These are phyloP conservation scores for Chaetodon trifasciatus DNA, from an alignment of 2,797 vertebrate species.

Conservation along the genomic window DNA sequence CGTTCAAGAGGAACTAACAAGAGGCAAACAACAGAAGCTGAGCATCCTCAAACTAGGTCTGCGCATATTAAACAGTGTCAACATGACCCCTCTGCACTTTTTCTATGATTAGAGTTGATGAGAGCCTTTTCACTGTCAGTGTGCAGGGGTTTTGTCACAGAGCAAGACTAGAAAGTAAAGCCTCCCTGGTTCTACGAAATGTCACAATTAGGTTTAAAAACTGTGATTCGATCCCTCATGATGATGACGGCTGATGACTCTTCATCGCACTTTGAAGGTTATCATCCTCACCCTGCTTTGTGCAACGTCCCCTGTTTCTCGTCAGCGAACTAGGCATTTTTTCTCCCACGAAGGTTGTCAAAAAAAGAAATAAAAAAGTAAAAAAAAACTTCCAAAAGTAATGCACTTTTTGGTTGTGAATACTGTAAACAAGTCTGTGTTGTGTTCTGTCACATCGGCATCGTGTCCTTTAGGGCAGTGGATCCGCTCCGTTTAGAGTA, in stretches of 20 bases:
- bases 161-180: slow-evolving; percentile 15
- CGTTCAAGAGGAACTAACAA: background rate
- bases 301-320: background rate
- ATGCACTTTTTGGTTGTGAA: slow-evolving; percentile 81
- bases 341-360: slow-evolving; percentile 7
- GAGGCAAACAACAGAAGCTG: slow-evolving; percentile 23
- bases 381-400: slow-evolving; percentile 42
- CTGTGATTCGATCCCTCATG: background rate
- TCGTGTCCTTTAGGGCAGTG: slow-evolving; percentile 3
- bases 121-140: background rate
- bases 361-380: background rate
- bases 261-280: background rate
- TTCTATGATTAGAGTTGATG: background rate
- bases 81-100: background rate
- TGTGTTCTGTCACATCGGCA: slow-evolving; percentile 19
- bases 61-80: background rate
- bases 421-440: slow-evolving; percentile 77
- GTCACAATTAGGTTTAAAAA: background rate
- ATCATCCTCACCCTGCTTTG: slow-evolving; percentile 9
- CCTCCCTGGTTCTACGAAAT: background rate
- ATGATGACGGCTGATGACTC: background rate
- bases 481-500: slow-evolving; percentile 14
- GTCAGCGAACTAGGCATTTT: background rate
- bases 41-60: slow-evolving; percentile 11
- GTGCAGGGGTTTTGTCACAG: background rate